These are phyloP conservation scores for Macrobrachium nipponense DNA, from an alignment of 1,140 invertebrate genomes.

Conservation along the genomic window DNA sequence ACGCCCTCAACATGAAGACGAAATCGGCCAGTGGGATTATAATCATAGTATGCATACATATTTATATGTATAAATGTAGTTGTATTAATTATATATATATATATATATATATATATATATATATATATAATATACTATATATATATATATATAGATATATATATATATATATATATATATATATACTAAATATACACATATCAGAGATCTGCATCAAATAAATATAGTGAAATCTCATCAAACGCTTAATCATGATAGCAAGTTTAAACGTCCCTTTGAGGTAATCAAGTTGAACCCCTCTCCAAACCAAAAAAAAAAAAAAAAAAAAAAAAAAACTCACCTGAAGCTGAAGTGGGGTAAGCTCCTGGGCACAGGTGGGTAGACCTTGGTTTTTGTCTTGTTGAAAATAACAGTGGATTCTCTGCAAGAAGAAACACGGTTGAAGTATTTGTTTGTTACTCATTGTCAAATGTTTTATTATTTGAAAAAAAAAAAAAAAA, in stretches of 20 bases:
- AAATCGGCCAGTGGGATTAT: too few species aligned
- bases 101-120: constrained; percentile 42
- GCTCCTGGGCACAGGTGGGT: not conserved
- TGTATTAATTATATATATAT: constrained; percentile 14
- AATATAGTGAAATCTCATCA: not conserved
- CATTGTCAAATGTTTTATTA: too few species aligned
- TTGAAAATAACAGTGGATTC: not conserved
- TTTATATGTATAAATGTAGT: constrained; percentile 14
- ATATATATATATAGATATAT: constrained; percentile 42
- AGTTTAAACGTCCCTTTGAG: not conserved
- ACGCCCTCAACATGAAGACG: too few species aligned
- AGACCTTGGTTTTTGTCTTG: not conserved
- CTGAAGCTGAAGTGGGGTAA: constrained; percentile 18
- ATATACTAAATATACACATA: constrained; percentile 28
- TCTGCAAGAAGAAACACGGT: not conserved
- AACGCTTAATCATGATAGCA: not conserved
- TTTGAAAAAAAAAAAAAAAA: too few species aligned
- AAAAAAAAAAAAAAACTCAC: constrained; percentile 1
- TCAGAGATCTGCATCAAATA: not conserved
- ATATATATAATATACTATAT: constrained; percentile 44
- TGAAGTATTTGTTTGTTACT: not conserved
- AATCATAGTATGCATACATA: not conserved
- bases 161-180: constrained; percentile 37
- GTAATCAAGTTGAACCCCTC: not conserved
- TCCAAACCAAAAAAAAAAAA: too few species aligned